phyloP scores from a whole-genome alignment of 2,888 invertebrate species.

The Cheilosia scutellata region DNA sequence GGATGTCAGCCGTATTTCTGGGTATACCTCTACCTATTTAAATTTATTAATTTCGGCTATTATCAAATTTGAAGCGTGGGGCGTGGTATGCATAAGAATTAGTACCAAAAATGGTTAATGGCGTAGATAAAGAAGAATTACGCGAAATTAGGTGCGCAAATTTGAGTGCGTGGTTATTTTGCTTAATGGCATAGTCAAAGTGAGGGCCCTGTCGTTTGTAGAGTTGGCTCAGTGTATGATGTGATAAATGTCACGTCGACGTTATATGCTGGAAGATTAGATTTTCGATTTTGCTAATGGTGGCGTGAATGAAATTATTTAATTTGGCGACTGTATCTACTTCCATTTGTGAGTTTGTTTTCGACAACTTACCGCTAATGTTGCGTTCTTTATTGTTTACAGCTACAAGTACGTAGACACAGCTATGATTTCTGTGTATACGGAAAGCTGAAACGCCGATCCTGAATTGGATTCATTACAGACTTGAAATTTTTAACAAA shows the following conservation, averaged over 20 bases:
- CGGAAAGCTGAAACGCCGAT: too few species aligned
- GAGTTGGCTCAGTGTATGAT: slow-evolving; percentile 7
- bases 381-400: too few species aligned
- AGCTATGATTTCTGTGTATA: too few species aligned
- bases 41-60: slow-evolving; percentile 69
- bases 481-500: too few species aligned
- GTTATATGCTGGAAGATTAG: slow-evolving; percentile 21
- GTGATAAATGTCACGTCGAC: slow-evolving; percentile 66
- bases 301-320: neutral
- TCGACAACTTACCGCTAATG: too few species aligned
- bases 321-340: too few species aligned
- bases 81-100: slow-evolving; percentile 74
- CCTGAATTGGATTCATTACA: too few species aligned
- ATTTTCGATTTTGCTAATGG: slow-evolving; percentile 36
- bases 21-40: slow-evolving; percentile 23
- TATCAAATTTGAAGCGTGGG: slow-evolving; percentile 69
- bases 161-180: slow-evolving; percentile 68
- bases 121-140: slow-evolving; percentile 66
- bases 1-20: slow-evolving; percentile 61
- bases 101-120: slow-evolving; percentile 64
- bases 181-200: slow-evolving; percentile 13
- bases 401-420: too few species aligned
- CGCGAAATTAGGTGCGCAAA: slow-evolving; percentile 74
- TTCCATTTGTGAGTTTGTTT: too few species aligned
- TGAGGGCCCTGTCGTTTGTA: too few species aligned